Percentiles rank a stretch among this genome's conserved stretches.
Evolutionary conservation across 37 sponge, comb jelly and placozoan genomes (phyloP).

Genomic region (Petrosia ficiformis): DNA sequence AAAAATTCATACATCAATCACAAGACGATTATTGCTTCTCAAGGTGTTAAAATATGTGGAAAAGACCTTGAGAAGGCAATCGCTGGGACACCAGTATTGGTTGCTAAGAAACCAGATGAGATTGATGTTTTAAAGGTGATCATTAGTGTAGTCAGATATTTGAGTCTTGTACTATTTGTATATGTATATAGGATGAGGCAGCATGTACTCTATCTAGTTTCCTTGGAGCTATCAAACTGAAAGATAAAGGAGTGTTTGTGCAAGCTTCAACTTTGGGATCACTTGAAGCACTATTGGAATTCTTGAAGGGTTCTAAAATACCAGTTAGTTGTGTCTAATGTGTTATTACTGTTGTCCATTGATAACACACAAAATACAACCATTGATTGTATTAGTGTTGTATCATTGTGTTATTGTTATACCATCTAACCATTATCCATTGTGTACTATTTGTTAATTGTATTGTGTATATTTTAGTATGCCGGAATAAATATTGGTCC

Average conservation of each 20-base stretch:
- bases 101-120: conserved; percentile 90
- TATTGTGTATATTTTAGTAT: conserved; percentile 45
- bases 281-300: conserved; percentile 92
- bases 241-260: conserved; percentile 94
- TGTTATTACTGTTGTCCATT: background rate
- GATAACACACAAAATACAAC: background rate
- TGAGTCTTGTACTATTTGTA: background rate
- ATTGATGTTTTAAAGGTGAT: conserved; percentile 78
- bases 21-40: conserved; percentile 68
- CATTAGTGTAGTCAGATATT: background rate
- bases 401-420: background rate
- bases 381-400: background rate
- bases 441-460: too few relatives aligned
- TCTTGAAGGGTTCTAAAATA: conserved; percentile 93
- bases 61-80: conserved; percentile 90
- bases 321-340: conserved; percentile 56
- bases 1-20: conserved; percentile 91
- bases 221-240: conserved; percentile 78
- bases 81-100: conserved; percentile 88
- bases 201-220: conserved; percentile 45
- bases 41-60: conserved; percentile 82
- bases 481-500: conserved; percentile 93
- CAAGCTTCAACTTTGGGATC: conserved; percentile 98
- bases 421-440: too few relatives aligned
- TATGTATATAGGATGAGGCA: conserved; percentile 56